phyloP scores from a whole-genome alignment of 2,797 vertebrate species.

The Artibeus lituratus region DNA sequence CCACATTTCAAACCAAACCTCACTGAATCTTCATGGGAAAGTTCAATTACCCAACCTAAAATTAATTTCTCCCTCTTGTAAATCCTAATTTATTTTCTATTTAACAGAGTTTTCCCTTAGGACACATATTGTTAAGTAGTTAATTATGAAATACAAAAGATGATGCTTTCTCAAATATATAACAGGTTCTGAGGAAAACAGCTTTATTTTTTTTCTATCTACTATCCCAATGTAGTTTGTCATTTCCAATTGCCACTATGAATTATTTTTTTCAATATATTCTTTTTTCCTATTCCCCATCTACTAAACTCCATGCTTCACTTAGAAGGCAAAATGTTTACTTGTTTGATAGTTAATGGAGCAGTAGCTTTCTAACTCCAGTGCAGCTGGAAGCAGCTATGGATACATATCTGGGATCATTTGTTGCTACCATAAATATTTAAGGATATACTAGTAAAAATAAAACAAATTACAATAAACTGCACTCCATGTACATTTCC shows the following conservation, averaged over 20 bases:
- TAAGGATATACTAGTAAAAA: not conserved
- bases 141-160: not conserved
- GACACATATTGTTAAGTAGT: not conserved
- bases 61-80: not conserved
- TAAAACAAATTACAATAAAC: not conserved
- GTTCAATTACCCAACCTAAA: not conserved
- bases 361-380: not conserved
- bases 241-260: not conserved
- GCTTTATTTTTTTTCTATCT: not conserved
- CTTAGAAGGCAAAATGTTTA: not conserved
- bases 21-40: not conserved
- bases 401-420: not conserved
- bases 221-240: not conserved
- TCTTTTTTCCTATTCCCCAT: not conserved
- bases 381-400: not conserved
- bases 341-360: not conserved
- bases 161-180: not conserved
- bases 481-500: not conserved
- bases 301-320: not conserved
- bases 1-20: not conserved
- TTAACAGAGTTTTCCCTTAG: not conserved
- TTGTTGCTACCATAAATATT: conserved; percentile 8
- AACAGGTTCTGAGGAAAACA: not conserved
- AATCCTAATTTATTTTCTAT: conserved; percentile 17
- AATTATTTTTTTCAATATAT: not conserved